Conservation (phyloP, 1,140 invertebrate species). For the Heliconius hermathena region DNA sequence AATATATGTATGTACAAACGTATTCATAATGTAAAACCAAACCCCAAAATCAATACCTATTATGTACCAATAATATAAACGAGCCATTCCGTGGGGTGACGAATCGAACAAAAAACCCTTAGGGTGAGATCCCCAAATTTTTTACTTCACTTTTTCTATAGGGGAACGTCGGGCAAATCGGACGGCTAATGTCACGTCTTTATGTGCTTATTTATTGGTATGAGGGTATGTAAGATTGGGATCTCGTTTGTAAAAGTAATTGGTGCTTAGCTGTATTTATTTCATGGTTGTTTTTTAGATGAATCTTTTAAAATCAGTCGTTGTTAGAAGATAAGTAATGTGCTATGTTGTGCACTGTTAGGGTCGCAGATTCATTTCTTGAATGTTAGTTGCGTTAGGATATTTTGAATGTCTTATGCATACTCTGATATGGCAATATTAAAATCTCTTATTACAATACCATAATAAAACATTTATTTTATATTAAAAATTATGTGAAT, state of each 20-base stretch:
- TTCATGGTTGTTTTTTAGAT: conserved; percentile 9
- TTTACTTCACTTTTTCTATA: conserved; percentile 51
- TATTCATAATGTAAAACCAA: conserved; percentile 6
- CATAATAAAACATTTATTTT: too few species aligned
- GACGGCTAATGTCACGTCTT: conserved; percentile 42
- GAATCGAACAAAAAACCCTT: conserved; percentile 47
- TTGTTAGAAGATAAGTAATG: background rate
- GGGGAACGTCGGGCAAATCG: conserved; percentile 44
- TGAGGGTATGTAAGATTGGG: conserved; percentile 35
- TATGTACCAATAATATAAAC: conserved; percentile 57
- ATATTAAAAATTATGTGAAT: too few species aligned
- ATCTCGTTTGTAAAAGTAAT: conserved; percentile 20
- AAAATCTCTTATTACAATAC: too few species aligned
- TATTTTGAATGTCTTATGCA: too few species aligned
- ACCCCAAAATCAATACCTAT: conserved; percentile 53
- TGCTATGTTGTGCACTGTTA: background rate
- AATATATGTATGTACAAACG: background rate
- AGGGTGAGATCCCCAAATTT: conserved; percentile 51
- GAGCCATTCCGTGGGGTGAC: conserved; percentile 52
- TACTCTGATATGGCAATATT: too few species aligned
- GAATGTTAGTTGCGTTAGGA: too few species aligned
- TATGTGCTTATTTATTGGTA: conserved; percentile 54
- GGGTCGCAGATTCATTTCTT: background rate
- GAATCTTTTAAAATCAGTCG: background rate
- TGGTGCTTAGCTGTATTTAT: conserved; percentile 9